Base-by-base conservation (phyloP, 2,888 invertebrate species). In the Lasiommata megera region DNA sequence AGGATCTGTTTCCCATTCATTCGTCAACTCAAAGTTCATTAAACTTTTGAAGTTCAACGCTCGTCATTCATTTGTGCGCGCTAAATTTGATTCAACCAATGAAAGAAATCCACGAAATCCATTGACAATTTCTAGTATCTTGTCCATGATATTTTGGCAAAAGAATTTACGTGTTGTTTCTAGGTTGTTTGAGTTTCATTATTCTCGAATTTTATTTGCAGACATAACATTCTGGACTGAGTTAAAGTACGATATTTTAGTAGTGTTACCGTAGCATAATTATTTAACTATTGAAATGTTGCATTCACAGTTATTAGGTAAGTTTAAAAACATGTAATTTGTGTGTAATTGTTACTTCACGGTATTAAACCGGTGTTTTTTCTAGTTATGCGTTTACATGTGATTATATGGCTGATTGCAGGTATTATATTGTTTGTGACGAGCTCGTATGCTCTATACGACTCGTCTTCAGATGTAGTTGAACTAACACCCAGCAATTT, bases 401-500 rank as follows among this genome's bases (percentile, higher is more conserved):
- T n/a, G n/a, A n/a, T n/a, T n/a, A n/a, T n/a, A n/a, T n/a, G n/a
- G n/a, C n/a, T n/a, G n/a, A n/a, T n/a, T 81, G 65, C 68, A 90
- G 89, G 88, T 74, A 67, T 89, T 74, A 76, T 88, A 70, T 65
- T 89, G 29, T 76, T 77, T 62, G 74, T 78, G 51, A 74, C 74
- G 54, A 81, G 86, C 56, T 74, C 88, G 6, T 78, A 75, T 54
- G 89, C 81, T 38, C 83, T 96, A 47, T 96, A 96, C 73, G 92
- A 94, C 9, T 89, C 94, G 0, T 91, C 91, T 17, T 94, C 95
- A 29, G 95, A 94, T 76, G 98, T 99, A 14, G 92, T 98, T 9
- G 95, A 97, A 57, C 88, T 99, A 61, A 98, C 95, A n/a, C 93
- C 96, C 0, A 91, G 92, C 48, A 99, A 98, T 90, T 99, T 99